phyloP scores from a whole-genome alignment of 2,797 vertebrate species.

The Poeciliopsis gracilis region DNA sequence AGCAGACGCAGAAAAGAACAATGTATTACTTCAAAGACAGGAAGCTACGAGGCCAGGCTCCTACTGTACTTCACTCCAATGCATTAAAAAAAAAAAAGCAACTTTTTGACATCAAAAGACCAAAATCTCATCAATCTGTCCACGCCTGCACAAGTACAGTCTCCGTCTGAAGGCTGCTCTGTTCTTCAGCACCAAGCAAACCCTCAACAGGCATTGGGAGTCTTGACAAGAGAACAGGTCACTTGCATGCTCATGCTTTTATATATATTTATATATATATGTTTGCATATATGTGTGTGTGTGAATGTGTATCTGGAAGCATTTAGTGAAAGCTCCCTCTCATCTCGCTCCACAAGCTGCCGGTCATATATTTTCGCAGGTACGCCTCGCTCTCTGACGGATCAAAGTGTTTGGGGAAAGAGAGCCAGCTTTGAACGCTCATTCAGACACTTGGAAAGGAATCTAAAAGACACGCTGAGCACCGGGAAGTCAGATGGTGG shows the following conservation, averaged over 20 bases:
- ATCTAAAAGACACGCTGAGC: slow-evolving; percentile 9
- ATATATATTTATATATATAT: not conserved
- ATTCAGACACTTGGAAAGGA: slow-evolving; percentile 26
- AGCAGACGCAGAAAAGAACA: slow-evolving; percentile 26
- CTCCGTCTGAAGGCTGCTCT: not conserved
- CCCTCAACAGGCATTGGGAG: slow-evolving; percentile 16
- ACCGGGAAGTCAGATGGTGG: not conserved
- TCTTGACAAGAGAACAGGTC: slow-evolving; percentile 15
- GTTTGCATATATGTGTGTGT: too few species aligned
- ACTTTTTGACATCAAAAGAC: slow-evolving; percentile 29
- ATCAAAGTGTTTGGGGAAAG: slow-evolving; percentile 38
- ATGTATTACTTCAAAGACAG: slow-evolving; percentile 12
- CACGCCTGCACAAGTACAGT: slow-evolving; percentile 2
- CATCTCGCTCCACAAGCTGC: slow-evolving; percentile 49
- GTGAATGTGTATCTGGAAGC: slow-evolving; percentile 51
- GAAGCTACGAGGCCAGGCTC: slow-evolving; percentile 9
- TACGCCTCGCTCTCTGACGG: slow-evolving; percentile 31
- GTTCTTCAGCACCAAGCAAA: not conserved
- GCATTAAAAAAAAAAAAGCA: not conserved
- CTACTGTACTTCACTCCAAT: slow-evolving; percentile 6
- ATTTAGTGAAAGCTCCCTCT: slow-evolving; percentile 45
- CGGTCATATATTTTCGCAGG: slow-evolving; percentile 46
- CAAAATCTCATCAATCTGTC: not conserved
- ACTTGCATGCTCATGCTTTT: slow-evolving; percentile 18
- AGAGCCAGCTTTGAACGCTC: slow-evolving; percentile 30